Conservation (phyloP, 2,113 vertebrate genomes). For the Dicrurus megarhynchus region DNA sequence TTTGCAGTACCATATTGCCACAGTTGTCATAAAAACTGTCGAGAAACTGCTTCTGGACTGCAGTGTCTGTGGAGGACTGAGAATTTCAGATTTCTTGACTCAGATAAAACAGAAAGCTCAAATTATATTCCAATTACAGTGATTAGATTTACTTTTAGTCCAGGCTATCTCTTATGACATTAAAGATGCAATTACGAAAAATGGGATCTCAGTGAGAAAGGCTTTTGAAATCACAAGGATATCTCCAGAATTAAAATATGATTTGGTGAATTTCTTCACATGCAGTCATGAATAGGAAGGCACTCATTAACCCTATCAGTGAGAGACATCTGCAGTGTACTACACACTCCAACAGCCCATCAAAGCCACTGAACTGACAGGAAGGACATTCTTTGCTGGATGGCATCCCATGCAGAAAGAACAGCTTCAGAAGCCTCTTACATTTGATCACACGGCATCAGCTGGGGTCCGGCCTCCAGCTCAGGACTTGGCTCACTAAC, state of each 20-base stretch:
- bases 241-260: background rate
- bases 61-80: background rate
- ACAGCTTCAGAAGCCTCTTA: slow-evolving; percentile 68
- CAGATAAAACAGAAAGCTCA: background rate
- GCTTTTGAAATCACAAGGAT: background rate
- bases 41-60: background rate
- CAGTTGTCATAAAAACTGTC: background rate
- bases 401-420: background rate
- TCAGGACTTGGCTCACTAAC: slow-evolving; percentile 87
- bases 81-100: background rate
- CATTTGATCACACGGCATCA: slow-evolving; percentile 91
- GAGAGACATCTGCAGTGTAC: background rate
- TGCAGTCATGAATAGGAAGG: background rate
- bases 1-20: background rate
- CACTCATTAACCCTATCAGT: background rate
- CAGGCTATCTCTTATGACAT: background rate
- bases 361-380: background rate
- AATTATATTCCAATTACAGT: background rate
- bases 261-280: background rate
- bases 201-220: background rate
- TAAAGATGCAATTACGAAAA: background rate
- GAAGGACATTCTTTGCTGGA: background rate
- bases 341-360: background rate
- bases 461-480: slow-evolving; percentile 81
- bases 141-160: background rate